phyloP scores from a whole-genome alignment of 2,113 vertebrate genomes.

The sheep (Ovis aries) region ARS-UI_Ramb_v3.0 NC_056067.1:18826501-18827000 shows the following conservation, averaged over 20 bases:
- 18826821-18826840: neutral
- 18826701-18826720: neutral
- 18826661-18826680: neutral
- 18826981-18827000: neutral
- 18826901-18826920: neutral
- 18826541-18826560: neutral
- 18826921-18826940: neutral
- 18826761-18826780: neutral
- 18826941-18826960: neutral
- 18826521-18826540: neutral
- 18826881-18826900: neutral
- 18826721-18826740: neutral
- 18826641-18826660: neutral
- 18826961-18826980: neutral
- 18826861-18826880: neutral
- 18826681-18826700: neutral
- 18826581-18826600: neutral
- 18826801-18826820: neutral
- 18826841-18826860: neutral
- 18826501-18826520: fast-evolving
- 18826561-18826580: neutral
- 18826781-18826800: neutral
- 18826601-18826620: neutral
- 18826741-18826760: neutral
- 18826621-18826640: fast-evolving